Conservation (phyloP, 2,113 vertebrate species). For the Ctenomys sociabilis region DNA sequence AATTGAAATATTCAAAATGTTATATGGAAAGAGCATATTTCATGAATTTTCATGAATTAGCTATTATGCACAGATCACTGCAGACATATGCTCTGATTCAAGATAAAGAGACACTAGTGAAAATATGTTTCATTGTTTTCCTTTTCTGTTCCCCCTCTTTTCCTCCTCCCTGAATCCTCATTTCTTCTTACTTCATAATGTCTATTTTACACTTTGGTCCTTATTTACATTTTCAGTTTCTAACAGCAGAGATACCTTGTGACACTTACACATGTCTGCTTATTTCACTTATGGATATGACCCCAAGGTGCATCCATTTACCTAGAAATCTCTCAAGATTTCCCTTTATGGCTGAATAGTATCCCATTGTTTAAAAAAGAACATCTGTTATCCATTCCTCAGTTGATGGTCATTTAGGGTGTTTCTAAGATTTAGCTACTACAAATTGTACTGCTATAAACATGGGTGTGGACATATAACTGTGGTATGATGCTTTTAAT, state of each 20-base stretch:
- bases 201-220: too few relatives aligned
- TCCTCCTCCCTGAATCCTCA: neutral
- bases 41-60: neutral
- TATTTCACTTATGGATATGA: neutral
- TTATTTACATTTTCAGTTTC: too few relatives aligned
- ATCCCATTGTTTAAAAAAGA: neutral
- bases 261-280: neutral
- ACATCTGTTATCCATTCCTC: too few relatives aligned
- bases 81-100: neutral
- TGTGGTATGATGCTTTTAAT: neutral
- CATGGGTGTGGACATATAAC: neutral
- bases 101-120: neutral
- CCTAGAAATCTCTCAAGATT: neutral
- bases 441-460: neutral
- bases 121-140: neutral
- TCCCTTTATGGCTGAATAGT: neutral
- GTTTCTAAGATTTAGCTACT: neutral
- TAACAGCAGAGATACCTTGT: neutral
- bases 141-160: neutral
- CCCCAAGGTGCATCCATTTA: neutral
- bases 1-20: neutral
- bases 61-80: neutral
- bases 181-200: too few relatives aligned
- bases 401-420: neutral
- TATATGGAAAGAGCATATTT: neutral